Percentiles rank a stretch among this genome's conserved stretches.
These are phyloP conservation scores for Anguilla obscura DNA, from an alignment of 2,797 vertebrate genomes.

Conservation along the genomic window DNA sequence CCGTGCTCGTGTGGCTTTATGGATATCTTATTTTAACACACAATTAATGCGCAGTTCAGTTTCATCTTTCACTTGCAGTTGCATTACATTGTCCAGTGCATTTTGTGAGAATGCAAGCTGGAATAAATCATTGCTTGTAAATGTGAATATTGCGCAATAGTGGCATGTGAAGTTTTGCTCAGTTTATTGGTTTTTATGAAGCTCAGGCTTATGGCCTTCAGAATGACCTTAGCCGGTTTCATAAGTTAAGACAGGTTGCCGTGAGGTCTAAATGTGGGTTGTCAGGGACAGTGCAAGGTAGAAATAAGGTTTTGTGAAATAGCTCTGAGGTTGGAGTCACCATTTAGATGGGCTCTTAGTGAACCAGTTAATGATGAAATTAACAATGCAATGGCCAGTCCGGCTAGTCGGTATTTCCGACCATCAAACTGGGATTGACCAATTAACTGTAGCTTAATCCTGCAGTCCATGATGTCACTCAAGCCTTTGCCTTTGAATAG, in stretches of 20 bases:
- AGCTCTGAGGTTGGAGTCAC: not conserved
- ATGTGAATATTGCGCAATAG: slow-evolving; percentile 15
- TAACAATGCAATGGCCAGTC: not conserved
- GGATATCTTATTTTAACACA: too few relatives aligned
- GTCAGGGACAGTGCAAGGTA: not conserved
- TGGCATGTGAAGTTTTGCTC: not conserved
- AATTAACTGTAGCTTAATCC: slow-evolving; percentile 63
- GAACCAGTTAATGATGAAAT: not conserved
- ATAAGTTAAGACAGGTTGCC: not conserved
- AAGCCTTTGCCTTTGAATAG: slow-evolving; percentile 74
- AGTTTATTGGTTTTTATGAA: not conserved
- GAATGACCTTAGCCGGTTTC: not conserved
- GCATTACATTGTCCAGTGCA: slow-evolving; percentile 8
- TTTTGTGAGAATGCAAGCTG: not conserved
- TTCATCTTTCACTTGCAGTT: slow-evolving; percentile 14
- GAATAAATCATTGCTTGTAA: slow-evolving; percentile 18
- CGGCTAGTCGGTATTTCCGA: slow-evolving; percentile 3
- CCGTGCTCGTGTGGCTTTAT: slow-evolving; percentile 5
- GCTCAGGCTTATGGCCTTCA: not conserved
- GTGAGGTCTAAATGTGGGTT: not conserved
- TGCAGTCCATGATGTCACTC: slow-evolving; percentile 76
- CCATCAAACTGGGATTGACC: slow-evolving; percentile 53
- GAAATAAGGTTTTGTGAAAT: not conserved
- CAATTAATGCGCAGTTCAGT: not conserved
- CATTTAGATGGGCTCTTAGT: not conserved